Percentiles rank a stretch among this genome's conserved stretches.
Conservation (phyloP, 2,797 vertebrate species). For the Coendou prehensilis region DNA sequence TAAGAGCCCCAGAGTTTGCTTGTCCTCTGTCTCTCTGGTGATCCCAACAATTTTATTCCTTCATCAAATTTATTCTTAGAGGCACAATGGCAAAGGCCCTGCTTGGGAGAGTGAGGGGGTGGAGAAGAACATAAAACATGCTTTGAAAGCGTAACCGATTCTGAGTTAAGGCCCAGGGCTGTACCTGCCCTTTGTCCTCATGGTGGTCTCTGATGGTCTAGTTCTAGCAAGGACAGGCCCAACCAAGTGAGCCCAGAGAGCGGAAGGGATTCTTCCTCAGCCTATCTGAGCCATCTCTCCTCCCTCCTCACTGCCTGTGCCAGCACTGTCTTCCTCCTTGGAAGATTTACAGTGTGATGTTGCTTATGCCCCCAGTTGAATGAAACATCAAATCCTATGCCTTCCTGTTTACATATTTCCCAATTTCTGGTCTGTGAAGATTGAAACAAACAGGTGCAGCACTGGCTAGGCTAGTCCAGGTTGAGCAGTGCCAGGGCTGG, state of each 20-base stretch:
- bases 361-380: background rate
- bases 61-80: background rate
- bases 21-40: background rate
- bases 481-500: background rate
- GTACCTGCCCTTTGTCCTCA: background rate
- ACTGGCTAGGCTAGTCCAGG: rapidly evolving
- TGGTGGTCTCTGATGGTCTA: background rate
- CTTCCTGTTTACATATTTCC: background rate
- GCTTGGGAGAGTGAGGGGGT: background rate
- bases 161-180: background rate
- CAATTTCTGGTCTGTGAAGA: background rate
- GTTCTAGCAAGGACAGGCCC: background rate
- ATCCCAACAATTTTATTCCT: background rate
- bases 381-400: background rate
- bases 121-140: background rate
- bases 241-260: background rate
- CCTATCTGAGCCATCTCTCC: background rate
- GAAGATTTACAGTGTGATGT: background rate
- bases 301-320: background rate
- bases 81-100: background rate
- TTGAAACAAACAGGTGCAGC: background rate
- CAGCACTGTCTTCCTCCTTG: background rate
- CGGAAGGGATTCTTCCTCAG: background rate
- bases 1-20: background rate
- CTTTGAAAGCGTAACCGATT: background rate